These are phyloP conservation scores for Anhinga rufa DNA, from an alignment of 2,113 vertebrate species.

Conservation along the genomic window DNA sequence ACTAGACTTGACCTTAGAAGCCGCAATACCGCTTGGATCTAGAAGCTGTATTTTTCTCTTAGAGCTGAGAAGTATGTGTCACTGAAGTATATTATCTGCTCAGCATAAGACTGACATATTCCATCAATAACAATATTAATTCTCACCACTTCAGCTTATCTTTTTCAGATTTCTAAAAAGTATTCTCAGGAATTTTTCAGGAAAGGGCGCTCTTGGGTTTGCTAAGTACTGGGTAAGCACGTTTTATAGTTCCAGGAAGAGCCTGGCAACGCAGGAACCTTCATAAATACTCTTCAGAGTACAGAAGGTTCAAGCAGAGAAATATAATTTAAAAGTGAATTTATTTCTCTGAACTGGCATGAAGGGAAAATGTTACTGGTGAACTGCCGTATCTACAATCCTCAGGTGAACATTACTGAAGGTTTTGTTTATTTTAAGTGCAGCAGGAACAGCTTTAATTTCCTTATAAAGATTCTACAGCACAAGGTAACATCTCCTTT, in stretches of 20 bases:
- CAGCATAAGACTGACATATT: not conserved
- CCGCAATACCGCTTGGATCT: not conserved
- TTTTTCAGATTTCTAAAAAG: not conserved
- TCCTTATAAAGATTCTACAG: slow-evolving; percentile 33
- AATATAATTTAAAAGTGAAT: not conserved
- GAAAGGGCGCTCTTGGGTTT: not conserved
- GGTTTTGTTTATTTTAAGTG: not conserved
- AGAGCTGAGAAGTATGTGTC: no score
- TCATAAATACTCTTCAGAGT: not conserved
- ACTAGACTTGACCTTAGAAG: not conserved
- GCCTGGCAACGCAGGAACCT: not conserved
- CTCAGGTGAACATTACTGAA: not conserved
- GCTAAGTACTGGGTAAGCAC: not conserved
- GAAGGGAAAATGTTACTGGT: not conserved
- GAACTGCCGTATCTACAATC: not conserved
- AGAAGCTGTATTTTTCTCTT: not conserved
- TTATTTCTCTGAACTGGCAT: slow-evolving; percentile 10
- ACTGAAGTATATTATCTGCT: not conserved
- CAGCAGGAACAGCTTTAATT: slow-evolving; percentile 29
- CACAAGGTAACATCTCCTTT: slow-evolving; percentile 4
- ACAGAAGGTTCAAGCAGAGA: slow-evolving; percentile 1
- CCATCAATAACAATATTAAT: not conserved
- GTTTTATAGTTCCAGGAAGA: not conserved
- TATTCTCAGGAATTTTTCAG: not conserved
- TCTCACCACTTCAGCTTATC: not conserved